These are phyloP conservation scores for Parambassis ranga DNA, from an alignment of 2,797 vertebrate genomes.

Conservation along the genomic window DNA sequence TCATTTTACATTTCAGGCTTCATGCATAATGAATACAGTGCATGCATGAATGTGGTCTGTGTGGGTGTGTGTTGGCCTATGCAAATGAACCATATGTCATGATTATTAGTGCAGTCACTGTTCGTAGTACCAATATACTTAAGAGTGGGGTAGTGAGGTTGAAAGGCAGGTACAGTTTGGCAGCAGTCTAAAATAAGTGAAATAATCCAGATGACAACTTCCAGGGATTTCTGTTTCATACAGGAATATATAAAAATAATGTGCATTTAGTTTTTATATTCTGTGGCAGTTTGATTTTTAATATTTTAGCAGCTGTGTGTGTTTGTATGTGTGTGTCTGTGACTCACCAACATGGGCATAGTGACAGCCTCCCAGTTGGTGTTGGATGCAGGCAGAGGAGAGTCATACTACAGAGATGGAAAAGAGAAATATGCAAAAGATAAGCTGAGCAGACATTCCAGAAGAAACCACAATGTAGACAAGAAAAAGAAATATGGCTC, in stretches of 20 bases:
- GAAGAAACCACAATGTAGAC: too few species aligned
- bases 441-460: neutral
- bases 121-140: neutral
- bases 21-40: constrained; percentile 39
- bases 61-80: constrained; percentile 22
- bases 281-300: too few species aligned
- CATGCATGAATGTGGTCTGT: constrained; percentile 15
- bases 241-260: neutral
- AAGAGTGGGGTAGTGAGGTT: neutral
- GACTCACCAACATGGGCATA: constrained; percentile 86
- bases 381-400: constrained; percentile 82
- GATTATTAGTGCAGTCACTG: constrained; percentile 3
- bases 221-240: too few species aligned
- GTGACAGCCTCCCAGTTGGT: constrained; percentile 92
- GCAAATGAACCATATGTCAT: constrained; percentile 28
- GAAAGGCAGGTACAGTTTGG: neutral
- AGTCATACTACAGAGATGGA: constrained; percentile 81
- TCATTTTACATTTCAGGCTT: constrained; percentile 32
- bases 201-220: too few species aligned
- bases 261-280: too few species aligned
- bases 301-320: neutral
- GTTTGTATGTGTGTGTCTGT: neutral
- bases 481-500: neutral
- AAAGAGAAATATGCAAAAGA: constrained; percentile 25
- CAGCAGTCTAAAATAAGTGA: too few species aligned